A percentile compares a stretch with the other conserved stretches of the same genome.
These are phyloP conservation scores for Cephalopholis sonnerati DNA, from an alignment of 2,113 vertebrate genomes.

Conservation along the genomic window DNA sequence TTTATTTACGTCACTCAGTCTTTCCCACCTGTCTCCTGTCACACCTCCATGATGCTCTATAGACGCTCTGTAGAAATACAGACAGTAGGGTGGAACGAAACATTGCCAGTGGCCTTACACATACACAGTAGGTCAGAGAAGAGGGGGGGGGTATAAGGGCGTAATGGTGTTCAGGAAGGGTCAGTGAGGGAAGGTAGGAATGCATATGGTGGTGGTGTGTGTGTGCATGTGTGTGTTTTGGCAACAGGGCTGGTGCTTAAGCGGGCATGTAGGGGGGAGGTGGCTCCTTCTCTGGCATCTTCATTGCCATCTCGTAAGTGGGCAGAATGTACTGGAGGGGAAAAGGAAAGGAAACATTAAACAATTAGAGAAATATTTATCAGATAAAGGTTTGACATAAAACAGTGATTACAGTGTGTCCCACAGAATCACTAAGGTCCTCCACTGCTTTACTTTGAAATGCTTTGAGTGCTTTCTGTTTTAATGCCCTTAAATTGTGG, in stretches of 20 bases:
- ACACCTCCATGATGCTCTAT: constrained; percentile 34
- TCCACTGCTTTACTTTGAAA: no score
- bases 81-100: constrained; percentile 27
- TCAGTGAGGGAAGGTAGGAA: constrained; percentile 65
- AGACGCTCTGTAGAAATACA: constrained; percentile 49
- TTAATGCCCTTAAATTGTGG: no score
- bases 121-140: constrained; percentile 46
- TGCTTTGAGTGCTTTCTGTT: no score
- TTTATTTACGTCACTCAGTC: constrained; percentile 45
- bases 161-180: constrained; percentile 30
- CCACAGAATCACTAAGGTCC: no score
- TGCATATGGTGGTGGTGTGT: constrained; percentile 58
- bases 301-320: constrained; percentile 98
- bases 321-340: constrained; percentile 92
- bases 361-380: neutral
- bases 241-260: constrained; percentile 76
- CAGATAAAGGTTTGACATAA: neutral
- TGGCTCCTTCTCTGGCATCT: constrained; percentile 95
- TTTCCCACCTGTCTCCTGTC: constrained; percentile 40
- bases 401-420: no score
- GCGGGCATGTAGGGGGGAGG: constrained; percentile 92
- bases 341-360: neutral
- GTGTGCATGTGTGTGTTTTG: constrained; percentile 42
- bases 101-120: constrained; percentile 55
- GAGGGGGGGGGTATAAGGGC: neutral